Conservation (phyloP, 2,797 vertebrate genomes). For the Florisuga fusca region DNA sequence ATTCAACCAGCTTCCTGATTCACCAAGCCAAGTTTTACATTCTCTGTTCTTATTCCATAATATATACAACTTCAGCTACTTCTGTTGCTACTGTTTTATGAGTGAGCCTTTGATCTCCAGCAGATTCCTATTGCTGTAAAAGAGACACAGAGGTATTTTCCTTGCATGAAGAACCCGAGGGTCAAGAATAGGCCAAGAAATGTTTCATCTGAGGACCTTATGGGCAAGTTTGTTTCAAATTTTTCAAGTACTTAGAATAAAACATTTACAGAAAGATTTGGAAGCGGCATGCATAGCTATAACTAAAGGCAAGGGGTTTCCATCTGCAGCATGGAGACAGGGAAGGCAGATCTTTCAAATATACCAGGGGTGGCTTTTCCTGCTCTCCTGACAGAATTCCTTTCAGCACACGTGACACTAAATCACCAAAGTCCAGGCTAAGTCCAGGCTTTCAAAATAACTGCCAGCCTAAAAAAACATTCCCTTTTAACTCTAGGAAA, state of each 20-base stretch:
- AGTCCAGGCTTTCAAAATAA: not conserved
- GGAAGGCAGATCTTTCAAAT: not conserved
- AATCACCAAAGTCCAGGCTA: not conserved
- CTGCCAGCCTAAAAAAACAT: not conserved
- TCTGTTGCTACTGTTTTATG: not conserved
- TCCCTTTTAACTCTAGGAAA: not conserved
- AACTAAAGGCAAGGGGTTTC: not conserved
- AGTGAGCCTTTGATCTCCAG: constrained; percentile 10
- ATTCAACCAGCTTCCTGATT: not conserved
- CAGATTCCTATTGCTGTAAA: not conserved
- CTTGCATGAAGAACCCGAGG: not conserved
- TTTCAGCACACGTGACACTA: no score
- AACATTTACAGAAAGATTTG: not conserved
- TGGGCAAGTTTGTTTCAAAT: not conserved
- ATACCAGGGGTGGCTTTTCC: not conserved
- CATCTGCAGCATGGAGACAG: not conserved
- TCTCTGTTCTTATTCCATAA: not conserved
- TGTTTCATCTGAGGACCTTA: not conserved
- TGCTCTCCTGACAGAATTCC: not conserved
- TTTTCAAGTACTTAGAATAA: not conserved
- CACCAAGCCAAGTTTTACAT: not conserved
- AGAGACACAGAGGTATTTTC: not conserved
- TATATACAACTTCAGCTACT: not conserved
- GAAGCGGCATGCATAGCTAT: not conserved
- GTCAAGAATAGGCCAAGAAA: not conserved